Conservation (phyloP, 2,888 invertebrate genomes). For the Tipula unca region DNA sequence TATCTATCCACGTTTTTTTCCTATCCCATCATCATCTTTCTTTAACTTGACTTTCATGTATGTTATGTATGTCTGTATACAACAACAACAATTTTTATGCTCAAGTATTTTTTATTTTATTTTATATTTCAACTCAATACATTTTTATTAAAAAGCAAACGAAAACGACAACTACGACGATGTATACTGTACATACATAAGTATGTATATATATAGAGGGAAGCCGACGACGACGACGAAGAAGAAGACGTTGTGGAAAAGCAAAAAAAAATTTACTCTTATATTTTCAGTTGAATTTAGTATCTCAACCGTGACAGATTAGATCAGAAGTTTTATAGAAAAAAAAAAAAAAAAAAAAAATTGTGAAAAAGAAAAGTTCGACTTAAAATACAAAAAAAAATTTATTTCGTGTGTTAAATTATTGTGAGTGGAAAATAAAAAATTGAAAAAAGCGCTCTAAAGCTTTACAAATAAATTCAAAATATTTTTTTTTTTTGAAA, state of each 20-base stretch:
- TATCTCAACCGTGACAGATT: constrained; percentile 17
- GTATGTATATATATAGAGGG: background rate
- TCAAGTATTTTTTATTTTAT: background rate
- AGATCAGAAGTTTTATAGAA: background rate
- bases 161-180: constrained; percentile 3
- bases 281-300: constrained; percentile 15
- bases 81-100: background rate
- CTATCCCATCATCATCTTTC: background rate
- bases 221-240: background rate
- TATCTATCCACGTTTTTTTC: background rate
- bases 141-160: constrained; percentile 8
- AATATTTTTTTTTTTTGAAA: background rate
- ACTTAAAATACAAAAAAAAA: background rate
- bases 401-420: background rate
- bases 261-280: constrained; percentile 9
- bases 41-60: background rate
- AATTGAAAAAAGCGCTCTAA: background rate
- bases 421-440: background rate
- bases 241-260: constrained; percentile 8
- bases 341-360: background rate
- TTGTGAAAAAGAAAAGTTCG: background rate
- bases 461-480: background rate
- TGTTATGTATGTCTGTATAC: background rate
- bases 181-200: background rate
- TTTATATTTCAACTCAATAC: background rate